These are phyloP conservation scores for Solea senegalensis DNA, from an alignment of 2,113 vertebrate genomes.

Conservation along the genomic window DNA sequence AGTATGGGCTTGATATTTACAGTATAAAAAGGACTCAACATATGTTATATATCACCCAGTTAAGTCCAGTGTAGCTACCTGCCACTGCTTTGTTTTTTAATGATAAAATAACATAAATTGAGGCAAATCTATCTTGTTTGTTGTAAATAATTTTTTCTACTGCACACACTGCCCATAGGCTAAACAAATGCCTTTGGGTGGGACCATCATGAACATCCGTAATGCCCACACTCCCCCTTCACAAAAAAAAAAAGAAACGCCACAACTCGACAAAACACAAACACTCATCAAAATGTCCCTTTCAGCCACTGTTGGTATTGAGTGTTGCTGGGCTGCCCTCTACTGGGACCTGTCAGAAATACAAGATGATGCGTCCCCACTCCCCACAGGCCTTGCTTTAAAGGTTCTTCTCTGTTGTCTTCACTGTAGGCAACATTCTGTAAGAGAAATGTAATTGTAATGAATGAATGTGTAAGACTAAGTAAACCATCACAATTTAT, in stretches of 20 bases:
- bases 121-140: background rate
- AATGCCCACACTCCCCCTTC: background rate
- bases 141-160: background rate
- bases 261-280: background rate
- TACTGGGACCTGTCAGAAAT: slow-evolving; percentile 5
- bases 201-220: background rate
- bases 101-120: background rate
- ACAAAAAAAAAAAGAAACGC: background rate
- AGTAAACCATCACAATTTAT: background rate
- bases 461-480: background rate
- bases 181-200: background rate
- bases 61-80: background rate
- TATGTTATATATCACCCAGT: no score
- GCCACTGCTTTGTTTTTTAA: background rate
- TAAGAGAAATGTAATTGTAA: background rate
- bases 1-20: no score
- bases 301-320: background rate
- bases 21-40: no score
- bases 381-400: slow-evolving; percentile 10
- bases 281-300: background rate
- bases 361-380: background rate
- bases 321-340: slow-evolving; percentile 18
- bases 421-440: background rate
- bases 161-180: background rate
- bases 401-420: slow-evolving; percentile 6